Percentiles rank a stretch among this genome's conserved stretches.
phyloP scores from a whole-genome alignment of 64 coral and sea anemone genomes.

The Stichodactyla helianthus region DNA sequence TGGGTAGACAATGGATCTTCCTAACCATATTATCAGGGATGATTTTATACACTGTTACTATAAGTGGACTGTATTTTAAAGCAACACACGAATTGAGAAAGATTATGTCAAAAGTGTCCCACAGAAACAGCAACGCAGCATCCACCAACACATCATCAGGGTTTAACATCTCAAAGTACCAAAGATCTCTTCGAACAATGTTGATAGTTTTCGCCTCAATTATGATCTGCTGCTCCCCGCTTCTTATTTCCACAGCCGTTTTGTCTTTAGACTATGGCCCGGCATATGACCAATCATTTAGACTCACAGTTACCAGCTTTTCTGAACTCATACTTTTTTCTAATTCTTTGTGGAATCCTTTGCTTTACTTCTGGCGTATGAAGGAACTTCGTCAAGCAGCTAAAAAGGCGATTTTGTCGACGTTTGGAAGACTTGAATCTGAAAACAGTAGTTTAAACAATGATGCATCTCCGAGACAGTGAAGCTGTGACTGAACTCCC shows the following conservation, averaged over 20 bases:
- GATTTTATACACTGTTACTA: neutral
- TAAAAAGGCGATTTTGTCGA: neutral
- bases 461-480: too few species aligned
- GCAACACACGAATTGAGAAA: neutral
- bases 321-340: conserved; percentile 13
- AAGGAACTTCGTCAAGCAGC: neutral
- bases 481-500: too few species aligned
- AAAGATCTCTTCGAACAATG: neutral
- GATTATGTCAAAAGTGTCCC: neutral
- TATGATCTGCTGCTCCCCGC: conserved; percentile 3
- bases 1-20: neutral
- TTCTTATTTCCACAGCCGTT: neutral
- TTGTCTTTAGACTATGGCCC: neutral
- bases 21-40: neutral
- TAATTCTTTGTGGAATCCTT: conserved; percentile 10
- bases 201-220: neutral
- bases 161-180: conserved; percentile 3
- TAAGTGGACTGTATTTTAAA: neutral
- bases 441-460: too few species aligned
- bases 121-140: neutral
- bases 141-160: neutral
- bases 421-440: neutral
- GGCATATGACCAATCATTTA: neutral
- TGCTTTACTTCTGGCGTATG: conserved; percentile 16
- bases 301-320: neutral